Conservation (phyloP, 2,113 vertebrate genomes). For the Atrichornis clamosus region DNA sequence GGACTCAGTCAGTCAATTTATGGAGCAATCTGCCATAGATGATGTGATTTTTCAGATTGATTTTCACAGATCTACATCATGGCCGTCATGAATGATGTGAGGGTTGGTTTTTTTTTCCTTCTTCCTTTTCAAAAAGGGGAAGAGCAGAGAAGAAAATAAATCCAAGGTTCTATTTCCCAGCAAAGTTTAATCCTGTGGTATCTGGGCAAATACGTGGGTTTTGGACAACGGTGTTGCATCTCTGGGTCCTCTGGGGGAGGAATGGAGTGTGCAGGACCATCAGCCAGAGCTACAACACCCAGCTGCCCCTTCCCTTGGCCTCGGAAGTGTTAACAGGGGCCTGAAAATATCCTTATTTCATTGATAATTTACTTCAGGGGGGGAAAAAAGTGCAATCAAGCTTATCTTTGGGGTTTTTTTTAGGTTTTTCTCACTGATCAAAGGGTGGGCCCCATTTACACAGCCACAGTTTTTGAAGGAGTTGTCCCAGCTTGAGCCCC, state of each 20-base stretch:
- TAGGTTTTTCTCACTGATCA: background rate
- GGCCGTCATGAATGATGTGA: background rate
- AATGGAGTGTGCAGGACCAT: accelerated
- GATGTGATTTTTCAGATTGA: background rate
- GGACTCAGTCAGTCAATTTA: background rate
- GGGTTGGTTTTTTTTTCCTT: background rate
- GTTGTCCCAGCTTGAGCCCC: background rate
- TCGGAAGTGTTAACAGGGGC: background rate
- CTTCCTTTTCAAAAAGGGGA: background rate
- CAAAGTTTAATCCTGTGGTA: background rate
- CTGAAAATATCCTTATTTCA: background rate
- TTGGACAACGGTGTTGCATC: accelerated
- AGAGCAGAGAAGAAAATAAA: background rate
- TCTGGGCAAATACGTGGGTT: accelerated
- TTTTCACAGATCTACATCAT: background rate
- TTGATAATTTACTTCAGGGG: background rate
- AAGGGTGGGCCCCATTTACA: background rate
- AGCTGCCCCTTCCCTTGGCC: background rate
- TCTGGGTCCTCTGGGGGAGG: background rate
- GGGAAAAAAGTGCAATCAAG: background rate
- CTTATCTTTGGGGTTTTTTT: background rate
- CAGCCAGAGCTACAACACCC: background rate
- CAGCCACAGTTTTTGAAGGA: background rate
- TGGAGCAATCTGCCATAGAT: background rate
- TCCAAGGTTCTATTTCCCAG: background rate